Percentiles rank a stretch among this genome's conserved stretches.
Conservation (phyloP, 2,797 vertebrate genomes). For the Gouania willdenowi region DNA sequence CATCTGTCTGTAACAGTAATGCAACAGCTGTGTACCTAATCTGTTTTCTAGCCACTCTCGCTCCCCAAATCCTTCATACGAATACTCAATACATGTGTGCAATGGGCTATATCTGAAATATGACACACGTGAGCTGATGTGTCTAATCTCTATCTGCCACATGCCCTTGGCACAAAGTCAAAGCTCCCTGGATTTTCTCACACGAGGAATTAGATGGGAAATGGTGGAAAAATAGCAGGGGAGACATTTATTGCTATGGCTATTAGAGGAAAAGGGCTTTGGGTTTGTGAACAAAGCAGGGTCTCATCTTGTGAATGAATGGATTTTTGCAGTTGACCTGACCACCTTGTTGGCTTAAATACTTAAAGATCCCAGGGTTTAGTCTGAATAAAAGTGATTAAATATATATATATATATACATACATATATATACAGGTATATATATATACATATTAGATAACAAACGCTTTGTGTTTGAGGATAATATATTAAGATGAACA, state of each 20-base stretch:
- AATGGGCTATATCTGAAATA: constrained; percentile 34
- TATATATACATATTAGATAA: no score
- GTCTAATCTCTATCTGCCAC: constrained; percentile 42
- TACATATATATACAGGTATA: no score
- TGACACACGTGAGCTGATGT: constrained; percentile 28
- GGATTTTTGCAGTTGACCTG: constrained; percentile 32
- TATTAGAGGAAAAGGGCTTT: constrained; percentile 38
- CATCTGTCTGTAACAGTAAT: constrained; percentile 2
- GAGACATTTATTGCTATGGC: constrained; percentile 17
- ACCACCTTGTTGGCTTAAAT: no score
- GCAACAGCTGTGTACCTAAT: constrained; percentile 16
- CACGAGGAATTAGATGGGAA: constrained; percentile 40
- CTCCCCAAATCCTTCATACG: constrained; percentile 7
- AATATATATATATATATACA: no score
- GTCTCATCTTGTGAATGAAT: constrained; percentile 11
- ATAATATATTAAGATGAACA: no score
- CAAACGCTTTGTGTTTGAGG: no score
- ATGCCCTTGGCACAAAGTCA: constrained; percentile 60
- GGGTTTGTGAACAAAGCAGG: constrained; percentile 15
- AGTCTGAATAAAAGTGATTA: no score
- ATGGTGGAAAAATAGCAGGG: constrained; percentile 21
- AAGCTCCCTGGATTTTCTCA: constrained; percentile 25
- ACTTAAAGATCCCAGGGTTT: no score
- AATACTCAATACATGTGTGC: not conserved
- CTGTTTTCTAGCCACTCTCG: constrained; percentile 16